Base-by-base conservation (phyloP, 1,140 invertebrate species). In the Archegozetes longisetosus region DNA sequence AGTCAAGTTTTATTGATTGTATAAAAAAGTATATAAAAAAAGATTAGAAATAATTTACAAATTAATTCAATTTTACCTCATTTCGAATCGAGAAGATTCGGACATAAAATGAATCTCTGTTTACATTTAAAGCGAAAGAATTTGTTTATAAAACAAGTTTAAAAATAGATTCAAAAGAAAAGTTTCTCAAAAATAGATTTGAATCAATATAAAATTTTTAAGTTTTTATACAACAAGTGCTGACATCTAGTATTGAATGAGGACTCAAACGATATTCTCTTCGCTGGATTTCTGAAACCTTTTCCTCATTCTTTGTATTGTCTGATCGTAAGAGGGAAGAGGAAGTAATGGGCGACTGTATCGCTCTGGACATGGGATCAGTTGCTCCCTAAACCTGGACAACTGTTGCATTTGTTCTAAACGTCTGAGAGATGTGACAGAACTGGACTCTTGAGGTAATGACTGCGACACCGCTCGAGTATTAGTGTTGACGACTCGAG, bases 371-470 rank as follows among this genome's bases (percentile, higher is more conserved):
- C 6, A 6, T 6, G 32, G 6, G 32, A 6, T 40, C 32, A 40
- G 32, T 40, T 6, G 17, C 28, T 57, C 28, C 17, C 55, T 3
- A 50, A 32, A 57, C 12, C 55, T 3, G 3, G 55, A 32, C 22
- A 57, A 32, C 25, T 50, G 9, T 23, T 3, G 47, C 17, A 49
- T 50, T 53, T 58, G 57, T 22, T 58, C 47, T 32, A 58, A 40
- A 22, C 57, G 57, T 25, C 57, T 40, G 13, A 58, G 50, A 2
- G 57, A 58, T 1, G 57, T 58, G 9, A 58, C 57, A 24, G 57
- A 58, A 13, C 24, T 27, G 12, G 57, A 58, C 32, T 58, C 57
- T 1, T 27, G 24, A 25, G 57, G 48, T 25, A 58, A 40, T 9
- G 48, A n/a, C n/a, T 51, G 48, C 47, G 48, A 49, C 2, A 47